Evolutionary conservation across 2,888 invertebrate genomes (phyloP), one percentile per base, ranked within the genome.

Genomic region (Erynnis tages): DNA sequence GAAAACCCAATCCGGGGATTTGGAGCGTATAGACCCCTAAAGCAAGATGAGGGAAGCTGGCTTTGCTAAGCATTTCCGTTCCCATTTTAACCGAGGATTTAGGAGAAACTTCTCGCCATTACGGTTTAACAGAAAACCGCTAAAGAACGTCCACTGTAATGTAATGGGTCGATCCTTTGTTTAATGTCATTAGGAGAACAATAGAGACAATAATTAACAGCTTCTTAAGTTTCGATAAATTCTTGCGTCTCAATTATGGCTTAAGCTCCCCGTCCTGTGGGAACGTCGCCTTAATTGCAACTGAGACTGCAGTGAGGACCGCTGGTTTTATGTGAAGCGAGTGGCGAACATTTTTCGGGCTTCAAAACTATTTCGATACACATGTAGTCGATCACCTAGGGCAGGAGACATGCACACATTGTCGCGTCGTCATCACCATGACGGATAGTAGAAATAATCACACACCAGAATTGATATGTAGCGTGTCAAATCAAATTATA

Each of bases 171-270:
- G 29, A 21, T 14, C 34, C 34, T 35, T 46, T 46, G 45, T 38
- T 37, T 47, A 47, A 47, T 32, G 4, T 16, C 43, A 27, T 27
- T 45, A 45, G 37, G 49, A 55, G 10, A 21, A 59, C 57, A 57
- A 57, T 59, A 49, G 50, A 44, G 49, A 30, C 48, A 55, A 57
- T 57, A 59, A 57, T 59, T 56, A 55, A 55, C 56, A 46, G 54
- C 48, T 59, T 32, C 54, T 57, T 55, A 56, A 59, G 54, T 59
- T 57, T 54, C 57, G 54, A 57, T 60, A 60, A 60, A 58, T 54
- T 54, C 47, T n/a, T 56, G 54, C 53, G 55, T 58, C 58, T 54
- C 53, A 58, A 56, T 55, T 55, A 55, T 54, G 50, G 56, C 44
- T 27, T 43, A 27, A 43, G 41, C 49, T 25, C 49, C 27, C 49